phyloP scores from a whole-genome alignment of 2,797 vertebrate species.

The Harpagifer antarcticus region DNA sequence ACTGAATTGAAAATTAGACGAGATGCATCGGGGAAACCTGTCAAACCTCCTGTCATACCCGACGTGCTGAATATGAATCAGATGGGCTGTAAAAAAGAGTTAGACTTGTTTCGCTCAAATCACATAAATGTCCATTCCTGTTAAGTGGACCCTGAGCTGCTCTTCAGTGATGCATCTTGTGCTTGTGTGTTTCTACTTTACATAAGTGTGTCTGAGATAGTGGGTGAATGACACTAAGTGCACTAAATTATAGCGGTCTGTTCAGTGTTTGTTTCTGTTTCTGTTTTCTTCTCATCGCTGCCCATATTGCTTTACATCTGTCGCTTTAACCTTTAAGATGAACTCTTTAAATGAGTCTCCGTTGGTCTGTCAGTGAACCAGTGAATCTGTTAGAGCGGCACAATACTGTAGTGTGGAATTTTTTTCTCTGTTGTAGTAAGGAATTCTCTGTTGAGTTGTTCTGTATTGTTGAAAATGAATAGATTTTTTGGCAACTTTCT shows the following conservation, averaged over 20 bases:
- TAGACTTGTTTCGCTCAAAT: background rate
- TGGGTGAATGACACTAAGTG: background rate
- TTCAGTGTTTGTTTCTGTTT: constrained; percentile 8
- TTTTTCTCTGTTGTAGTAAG: constrained; percentile 20
- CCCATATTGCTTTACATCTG: background rate
- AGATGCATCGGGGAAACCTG: background rate
- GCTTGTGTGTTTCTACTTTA: background rate
- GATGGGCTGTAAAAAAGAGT: background rate
- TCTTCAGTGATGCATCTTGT: background rate
- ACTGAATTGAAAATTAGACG: background rate
- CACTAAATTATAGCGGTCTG: background rate
- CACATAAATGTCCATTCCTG: background rate
- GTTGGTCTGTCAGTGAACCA: constrained; percentile 9
- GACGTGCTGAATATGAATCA: background rate
- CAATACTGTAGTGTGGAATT: background rate
- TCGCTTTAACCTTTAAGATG: background rate
- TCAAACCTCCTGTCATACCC: background rate
- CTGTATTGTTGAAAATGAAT: background rate
- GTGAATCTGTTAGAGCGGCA: background rate
- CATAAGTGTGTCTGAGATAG: background rate
- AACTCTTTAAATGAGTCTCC: constrained; percentile 25
- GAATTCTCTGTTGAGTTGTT: constrained; percentile 11
- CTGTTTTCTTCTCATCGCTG: background rate
- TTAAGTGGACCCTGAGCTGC: constrained; percentile 3
- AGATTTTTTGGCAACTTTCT: background rate